Percentiles rank a stretch among this genome's conserved stretches.
phyloP scores from a whole-genome alignment of 2,113 vertebrate genomes.

The Hippocampus zosterae region DNA sequence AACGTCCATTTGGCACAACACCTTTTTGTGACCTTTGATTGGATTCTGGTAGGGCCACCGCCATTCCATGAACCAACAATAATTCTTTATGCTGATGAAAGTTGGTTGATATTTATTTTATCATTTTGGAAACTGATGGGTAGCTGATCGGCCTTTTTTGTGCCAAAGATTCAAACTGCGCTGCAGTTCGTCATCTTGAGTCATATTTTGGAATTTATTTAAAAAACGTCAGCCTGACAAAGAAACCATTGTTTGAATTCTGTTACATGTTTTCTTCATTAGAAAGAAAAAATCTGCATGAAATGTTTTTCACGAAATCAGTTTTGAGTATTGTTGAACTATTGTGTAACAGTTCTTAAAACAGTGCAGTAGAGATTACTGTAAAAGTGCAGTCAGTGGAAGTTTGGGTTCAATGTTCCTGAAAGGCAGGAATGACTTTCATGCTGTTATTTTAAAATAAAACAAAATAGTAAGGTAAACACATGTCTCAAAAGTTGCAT shows the following conservation, averaged over 20 bases:
- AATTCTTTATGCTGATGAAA: slow-evolving; percentile 28
- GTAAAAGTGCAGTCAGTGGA: not conserved
- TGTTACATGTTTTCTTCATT: not conserved
- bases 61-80: slow-evolving; percentile 18
- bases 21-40: no score
- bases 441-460: not conserved
- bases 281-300: not conserved
- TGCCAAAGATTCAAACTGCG: slow-evolving; percentile 4
- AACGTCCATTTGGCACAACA: not conserved
- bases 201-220: not conserved
- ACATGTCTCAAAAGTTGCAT: no score
- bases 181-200: not conserved
- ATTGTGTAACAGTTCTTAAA: not conserved
- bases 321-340: not conserved
- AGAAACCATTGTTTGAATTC: not conserved
- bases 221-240: not conserved
- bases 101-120: slow-evolving; percentile 29
- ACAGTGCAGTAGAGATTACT: not conserved
- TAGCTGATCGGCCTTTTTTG: not conserved
- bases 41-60: no score
- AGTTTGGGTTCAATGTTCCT: not conserved
- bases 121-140: slow-evolving; percentile 16
- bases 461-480: not conserved
- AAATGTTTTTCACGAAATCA: not conserved
- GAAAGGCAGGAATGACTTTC: not conserved